Evolutionary conservation across 2,113 vertebrate genomes (phyloP).

Genomic region (Casuarius casuarius): DNA sequence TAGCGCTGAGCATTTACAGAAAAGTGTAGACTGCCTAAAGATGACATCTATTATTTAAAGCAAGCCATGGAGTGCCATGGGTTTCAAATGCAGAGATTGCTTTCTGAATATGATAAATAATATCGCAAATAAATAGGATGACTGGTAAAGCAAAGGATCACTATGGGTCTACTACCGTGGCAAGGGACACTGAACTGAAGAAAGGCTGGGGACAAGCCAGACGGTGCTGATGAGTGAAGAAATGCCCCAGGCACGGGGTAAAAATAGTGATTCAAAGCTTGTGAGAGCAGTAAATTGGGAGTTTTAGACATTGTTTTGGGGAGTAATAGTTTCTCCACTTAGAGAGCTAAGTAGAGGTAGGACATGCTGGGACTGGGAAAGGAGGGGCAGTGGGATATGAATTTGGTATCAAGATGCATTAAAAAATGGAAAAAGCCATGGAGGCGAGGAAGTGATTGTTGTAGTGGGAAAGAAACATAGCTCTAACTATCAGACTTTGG

Average conservation of each 20-base stretch:
- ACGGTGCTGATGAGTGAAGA: neutral
- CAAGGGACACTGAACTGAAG: accelerated
- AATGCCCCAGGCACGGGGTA: neutral
- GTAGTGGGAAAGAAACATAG: neutral
- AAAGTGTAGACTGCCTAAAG: neutral
- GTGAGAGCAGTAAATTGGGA: neutral
- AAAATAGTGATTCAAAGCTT: neutral
- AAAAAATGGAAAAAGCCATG: neutral
- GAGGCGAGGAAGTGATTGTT: neutral
- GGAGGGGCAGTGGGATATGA: neutral
- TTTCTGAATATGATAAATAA: neutral
- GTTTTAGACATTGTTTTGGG: neutral
- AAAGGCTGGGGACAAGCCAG: neutral
- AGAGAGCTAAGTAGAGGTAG: neutral
- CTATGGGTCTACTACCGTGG: accelerated
- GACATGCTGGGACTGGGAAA: neutral
- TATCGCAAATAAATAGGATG: neutral
- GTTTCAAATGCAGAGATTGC: neutral
- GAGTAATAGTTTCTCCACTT: neutral
- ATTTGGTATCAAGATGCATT: neutral
- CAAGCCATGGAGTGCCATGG: neutral
- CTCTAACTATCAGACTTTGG: neutral
- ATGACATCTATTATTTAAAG: neutral
- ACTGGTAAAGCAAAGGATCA: neutral
- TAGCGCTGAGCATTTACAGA: neutral